These are phyloP conservation scores for Agrypnus murinus DNA, from an alignment of 2,888 invertebrate genomes.

Conservation along the genomic window DNA sequence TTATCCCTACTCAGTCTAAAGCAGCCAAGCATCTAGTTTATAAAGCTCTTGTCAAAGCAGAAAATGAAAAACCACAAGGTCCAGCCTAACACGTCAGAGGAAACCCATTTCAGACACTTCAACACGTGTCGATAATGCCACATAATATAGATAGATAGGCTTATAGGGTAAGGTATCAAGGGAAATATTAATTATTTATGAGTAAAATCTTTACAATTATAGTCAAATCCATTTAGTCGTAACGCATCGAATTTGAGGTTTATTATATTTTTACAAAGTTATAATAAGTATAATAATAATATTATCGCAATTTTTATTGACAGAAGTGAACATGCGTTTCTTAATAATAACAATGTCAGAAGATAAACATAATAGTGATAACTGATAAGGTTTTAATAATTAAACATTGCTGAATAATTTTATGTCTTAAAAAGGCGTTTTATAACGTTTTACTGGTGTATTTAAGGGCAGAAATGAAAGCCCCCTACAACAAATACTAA, in stretches of 20 bases:
- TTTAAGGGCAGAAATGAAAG: too few species aligned
- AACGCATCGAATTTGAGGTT: neutral
- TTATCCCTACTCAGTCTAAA: neutral
- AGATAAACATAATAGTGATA: too few species aligned
- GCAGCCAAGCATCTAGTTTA: neutral
- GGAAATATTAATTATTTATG: neutral
- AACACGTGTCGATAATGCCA: neutral
- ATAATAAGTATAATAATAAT: too few species aligned
- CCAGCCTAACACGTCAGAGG: too few species aligned
- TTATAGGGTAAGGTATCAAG: neutral
- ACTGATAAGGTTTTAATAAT: too few species aligned
- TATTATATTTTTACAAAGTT: neutral
- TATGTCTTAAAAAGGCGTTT: too few species aligned
- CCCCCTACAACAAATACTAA: too few species aligned
- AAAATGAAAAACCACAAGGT: conserved; percentile 2
- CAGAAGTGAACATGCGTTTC: conserved; percentile 21
- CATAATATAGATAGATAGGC: neutral
- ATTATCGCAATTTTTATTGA: conserved; percentile 32
- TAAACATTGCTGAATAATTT: too few species aligned
- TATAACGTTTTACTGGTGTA: too few species aligned
- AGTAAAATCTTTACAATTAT: too few species aligned
- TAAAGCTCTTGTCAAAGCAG: neutral
- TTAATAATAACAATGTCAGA: conserved; percentile 4
- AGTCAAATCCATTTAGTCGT: too few species aligned
- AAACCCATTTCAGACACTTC: too few species aligned